These are phyloP conservation scores for Folsomia candida DNA, from an alignment of 2,888 invertebrate genomes.

Conservation along the genomic window DNA sequence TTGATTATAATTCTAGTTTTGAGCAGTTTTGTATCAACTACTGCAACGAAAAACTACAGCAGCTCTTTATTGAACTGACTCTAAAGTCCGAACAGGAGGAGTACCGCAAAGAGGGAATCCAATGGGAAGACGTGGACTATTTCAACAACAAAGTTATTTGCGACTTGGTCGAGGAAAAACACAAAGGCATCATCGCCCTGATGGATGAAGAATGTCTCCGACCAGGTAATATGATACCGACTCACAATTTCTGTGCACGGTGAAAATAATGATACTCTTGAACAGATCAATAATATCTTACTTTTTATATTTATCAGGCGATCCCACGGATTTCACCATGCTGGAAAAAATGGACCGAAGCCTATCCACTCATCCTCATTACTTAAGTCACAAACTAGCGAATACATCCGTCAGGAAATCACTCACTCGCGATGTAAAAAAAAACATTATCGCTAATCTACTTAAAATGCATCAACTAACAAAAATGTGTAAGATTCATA, in stretches of 20 bases:
- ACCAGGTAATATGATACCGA: too few relatives aligned
- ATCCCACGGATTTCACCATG: constrained; percentile 75
- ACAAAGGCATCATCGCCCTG: constrained; percentile 78
- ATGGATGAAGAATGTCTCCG: constrained; percentile 89
- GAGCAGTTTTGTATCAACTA: constrained; percentile 94
- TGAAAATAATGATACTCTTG: too few relatives aligned
- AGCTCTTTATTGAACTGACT: constrained; percentile 87
- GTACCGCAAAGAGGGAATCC: constrained; percentile 84
- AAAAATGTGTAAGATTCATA: constrained; percentile 7
- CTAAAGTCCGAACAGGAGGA: constrained; percentile 90
- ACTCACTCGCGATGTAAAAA: constrained; percentile 73
- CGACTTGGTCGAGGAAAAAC: constrained; percentile 84
- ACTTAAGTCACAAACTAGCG: constrained; percentile 76
- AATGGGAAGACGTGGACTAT: constrained; percentile 83
- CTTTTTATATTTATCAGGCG: too few relatives aligned
- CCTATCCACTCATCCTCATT: constrained; percentile 74
- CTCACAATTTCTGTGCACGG: too few relatives aligned
- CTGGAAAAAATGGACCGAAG: constrained; percentile 74
- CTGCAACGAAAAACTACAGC: constrained; percentile 93
- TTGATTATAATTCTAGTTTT: constrained; percentile 60
- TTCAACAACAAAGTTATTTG: constrained; percentile 93
- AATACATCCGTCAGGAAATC: constrained; percentile 70
- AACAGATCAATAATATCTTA: too few relatives aligned
- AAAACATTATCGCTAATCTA: too few relatives aligned
- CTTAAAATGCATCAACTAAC: not conserved